These are phyloP conservation scores for Apotomis betuletana DNA, from an alignment of 2,888 invertebrate genomes.

Conservation along the genomic window DNA sequence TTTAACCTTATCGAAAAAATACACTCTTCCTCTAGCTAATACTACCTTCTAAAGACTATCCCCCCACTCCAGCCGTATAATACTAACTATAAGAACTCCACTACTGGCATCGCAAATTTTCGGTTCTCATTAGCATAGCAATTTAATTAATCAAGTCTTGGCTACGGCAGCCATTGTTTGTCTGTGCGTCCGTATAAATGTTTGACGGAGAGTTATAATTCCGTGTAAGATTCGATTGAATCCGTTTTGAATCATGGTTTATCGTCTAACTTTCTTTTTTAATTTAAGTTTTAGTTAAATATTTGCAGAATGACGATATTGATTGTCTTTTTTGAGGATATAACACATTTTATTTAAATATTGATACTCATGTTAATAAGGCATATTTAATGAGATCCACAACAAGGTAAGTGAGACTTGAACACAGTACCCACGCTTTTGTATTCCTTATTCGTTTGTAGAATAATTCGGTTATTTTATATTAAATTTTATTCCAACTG, in stretches of 20 bases:
- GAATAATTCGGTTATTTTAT: no score
- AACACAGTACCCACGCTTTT: no score
- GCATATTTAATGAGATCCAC: no score
- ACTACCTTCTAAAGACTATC: not conserved
- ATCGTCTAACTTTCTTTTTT: not conserved
- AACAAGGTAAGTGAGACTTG: no score
- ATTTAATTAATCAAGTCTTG: constrained; percentile 75
- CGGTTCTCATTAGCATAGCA: constrained; percentile 71
- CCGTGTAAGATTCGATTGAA: not conserved
- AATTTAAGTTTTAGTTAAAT: not conserved
- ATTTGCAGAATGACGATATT: no score
- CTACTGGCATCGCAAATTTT: constrained; percentile 65
- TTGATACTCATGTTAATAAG: no score
- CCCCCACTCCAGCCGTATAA: constrained; percentile 1
- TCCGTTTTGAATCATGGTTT: not conserved
- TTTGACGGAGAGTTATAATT: constrained; percentile 17
- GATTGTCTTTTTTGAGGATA: no score
- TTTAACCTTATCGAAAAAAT: no score
- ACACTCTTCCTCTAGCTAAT: not conserved
- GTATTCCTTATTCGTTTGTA: no score
- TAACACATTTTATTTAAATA: no score
- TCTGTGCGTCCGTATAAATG: constrained; percentile 19
- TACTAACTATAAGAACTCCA: constrained; percentile 15
- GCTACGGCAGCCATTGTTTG: constrained; percentile 56
- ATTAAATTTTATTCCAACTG: no score